Conservation (phyloP, 2,113 vertebrate species). For the Chlorocebus sabaeus region DNA sequence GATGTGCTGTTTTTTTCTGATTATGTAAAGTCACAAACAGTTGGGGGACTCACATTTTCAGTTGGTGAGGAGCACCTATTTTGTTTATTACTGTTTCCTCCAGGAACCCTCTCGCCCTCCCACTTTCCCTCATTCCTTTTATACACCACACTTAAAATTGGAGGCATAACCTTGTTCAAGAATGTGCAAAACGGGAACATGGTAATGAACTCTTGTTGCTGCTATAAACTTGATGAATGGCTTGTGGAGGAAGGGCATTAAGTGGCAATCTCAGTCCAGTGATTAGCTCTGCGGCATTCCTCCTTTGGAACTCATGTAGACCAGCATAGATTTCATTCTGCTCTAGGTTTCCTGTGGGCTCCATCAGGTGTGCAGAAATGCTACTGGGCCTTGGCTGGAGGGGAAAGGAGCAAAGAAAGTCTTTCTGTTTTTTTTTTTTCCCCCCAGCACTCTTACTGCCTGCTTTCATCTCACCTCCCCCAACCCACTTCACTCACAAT, state of each 20-base stretch:
- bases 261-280: conserved; percentile 46
- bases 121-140: conserved; percentile 55
- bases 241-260: conserved; percentile 45
- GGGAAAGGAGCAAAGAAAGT: neutral
- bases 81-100: conserved; percentile 52
- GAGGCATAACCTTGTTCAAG: conserved; percentile 63
- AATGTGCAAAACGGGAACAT: conserved; percentile 67
- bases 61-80: conserved; percentile 29
- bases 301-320: neutral
- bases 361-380: neutral
- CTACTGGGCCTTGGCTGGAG: neutral
- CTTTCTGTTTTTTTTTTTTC: neutral
- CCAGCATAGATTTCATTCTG: neutral
- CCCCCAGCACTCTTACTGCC: neutral
- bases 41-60: conserved; percentile 25
- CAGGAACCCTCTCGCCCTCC: neutral
- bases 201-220: conserved; percentile 66
- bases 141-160: conserved; percentile 60
- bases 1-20: neutral
- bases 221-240: conserved; percentile 64
- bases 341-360: neutral
- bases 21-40: conserved; percentile 40
- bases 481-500: neutral
- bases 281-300: conserved; percentile 49
- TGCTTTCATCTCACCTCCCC: neutral